Evolutionary conservation across 2,797 vertebrate genomes (phyloP), one percentile per base, ranked within the genome.

Genomic region (Falco peregrinus): DNA sequence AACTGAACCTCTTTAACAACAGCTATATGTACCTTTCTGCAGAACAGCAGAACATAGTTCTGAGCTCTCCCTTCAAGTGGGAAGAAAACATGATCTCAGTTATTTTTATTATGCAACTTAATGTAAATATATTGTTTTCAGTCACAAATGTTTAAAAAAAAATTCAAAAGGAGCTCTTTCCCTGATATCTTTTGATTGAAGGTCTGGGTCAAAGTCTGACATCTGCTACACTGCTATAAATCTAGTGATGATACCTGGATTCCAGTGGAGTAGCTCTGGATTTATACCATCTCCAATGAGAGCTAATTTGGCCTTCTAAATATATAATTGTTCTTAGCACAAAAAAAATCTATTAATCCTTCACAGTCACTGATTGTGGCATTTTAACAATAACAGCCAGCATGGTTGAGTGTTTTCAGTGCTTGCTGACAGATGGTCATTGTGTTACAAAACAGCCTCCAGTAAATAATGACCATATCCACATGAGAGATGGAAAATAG

Each of bases 381-480:
- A 84, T 96, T 97, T 95, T 92, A 93, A 93, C 89, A 96, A 92
- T 91, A 92, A 92, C 63, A 94, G 50, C 39, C 84, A 91, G 41
- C 54, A 70, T 84, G 92, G 97, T 70, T 81, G 89, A 96, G 54
- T 92, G 84, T 91, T 93, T 92, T 93, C 92, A 84, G 87, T 53
- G 79, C 89, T 86, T 87, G 79, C 95, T 96, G 93, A 92, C 94
- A 96, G 92, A 94, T 96, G 96, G 96, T 84, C 94, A 90, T 63
- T 94, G 90, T 96, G 78, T 81, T 96, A 93, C 92, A 92, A 89
- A 97, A 91, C 84, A 94, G 90, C 59, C 53, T 86, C 54, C 76
- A 84, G 93, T 94, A 97, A 97, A 93, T 94, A 95, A 97, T 88
- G 92, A 92, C 91, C 94, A 95, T 91, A 97, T 86, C 71, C 84